These are phyloP conservation scores for Aramus guarauna DNA, from an alignment of 2,113 vertebrate genomes.

Conservation along the genomic window DNA sequence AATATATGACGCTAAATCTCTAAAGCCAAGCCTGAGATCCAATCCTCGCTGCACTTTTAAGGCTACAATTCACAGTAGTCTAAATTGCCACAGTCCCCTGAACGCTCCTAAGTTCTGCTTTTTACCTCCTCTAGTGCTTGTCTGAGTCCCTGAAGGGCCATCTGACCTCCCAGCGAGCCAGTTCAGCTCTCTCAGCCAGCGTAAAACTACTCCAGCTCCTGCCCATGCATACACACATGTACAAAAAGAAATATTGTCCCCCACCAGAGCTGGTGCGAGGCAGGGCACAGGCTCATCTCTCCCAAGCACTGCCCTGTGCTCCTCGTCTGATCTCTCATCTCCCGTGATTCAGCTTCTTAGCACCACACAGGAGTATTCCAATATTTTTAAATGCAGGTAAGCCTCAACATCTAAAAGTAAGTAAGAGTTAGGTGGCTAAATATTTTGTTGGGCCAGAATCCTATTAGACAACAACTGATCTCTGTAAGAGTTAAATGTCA, in stretches of 20 bases:
- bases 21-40: neutral
- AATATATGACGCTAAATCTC: neutral
- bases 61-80: neutral
- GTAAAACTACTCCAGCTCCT: neutral
- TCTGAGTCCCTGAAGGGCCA: neutral
- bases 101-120: neutral
- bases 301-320: neutral
- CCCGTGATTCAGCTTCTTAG: neutral
- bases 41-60: neutral
- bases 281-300: neutral
- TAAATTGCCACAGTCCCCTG: neutral
- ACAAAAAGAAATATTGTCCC: neutral
- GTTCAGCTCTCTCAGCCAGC: neutral
- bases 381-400: neutral
- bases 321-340: fast-evolving
- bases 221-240: neutral
- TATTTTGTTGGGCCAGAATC: neutral
- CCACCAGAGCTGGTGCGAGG: neutral
- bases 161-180: neutral
- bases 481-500: neutral
- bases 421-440: neutral
- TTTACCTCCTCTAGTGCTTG: neutral
- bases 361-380: neutral
- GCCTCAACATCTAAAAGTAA: neutral
- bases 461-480: neutral